Conservation (phyloP, 1,140 invertebrate genomes). For the Acromyrmex charruanus region DNA sequence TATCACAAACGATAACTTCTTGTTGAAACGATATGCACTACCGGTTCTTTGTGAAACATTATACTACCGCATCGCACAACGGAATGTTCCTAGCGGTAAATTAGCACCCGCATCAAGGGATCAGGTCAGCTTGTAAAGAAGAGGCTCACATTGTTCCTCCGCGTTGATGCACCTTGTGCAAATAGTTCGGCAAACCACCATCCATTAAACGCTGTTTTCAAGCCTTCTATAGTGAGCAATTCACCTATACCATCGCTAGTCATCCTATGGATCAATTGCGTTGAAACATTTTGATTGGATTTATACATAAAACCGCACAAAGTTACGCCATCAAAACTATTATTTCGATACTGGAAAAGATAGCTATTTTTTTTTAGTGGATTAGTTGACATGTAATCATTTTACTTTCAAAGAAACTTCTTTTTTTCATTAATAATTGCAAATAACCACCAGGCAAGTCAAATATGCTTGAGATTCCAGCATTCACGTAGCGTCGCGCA, state of each 20-base stretch:
- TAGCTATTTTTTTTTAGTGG: neutral
- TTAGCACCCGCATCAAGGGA: slow-evolving; percentile 49
- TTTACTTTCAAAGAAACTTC: neutral
- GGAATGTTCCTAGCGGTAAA: slow-evolving; percentile 59
- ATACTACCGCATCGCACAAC: slow-evolving; percentile 19
- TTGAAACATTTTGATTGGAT: slow-evolving; percentile 7
- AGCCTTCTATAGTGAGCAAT: neutral
- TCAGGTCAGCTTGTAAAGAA: slow-evolving; percentile 45
- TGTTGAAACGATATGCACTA: slow-evolving; percentile 7
- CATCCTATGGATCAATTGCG: neutral
- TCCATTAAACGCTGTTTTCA: slow-evolving; percentile 73
- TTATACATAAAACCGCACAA: neutral
- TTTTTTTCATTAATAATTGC: neutral
- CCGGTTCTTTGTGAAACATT: slow-evolving; percentile 14
- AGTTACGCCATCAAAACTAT: neutral
- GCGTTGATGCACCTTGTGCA: slow-evolving; percentile 58
- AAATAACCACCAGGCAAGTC: neutral
- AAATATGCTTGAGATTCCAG: slow-evolving; percentile 19
- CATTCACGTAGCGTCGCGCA: slow-evolving; percentile 36
- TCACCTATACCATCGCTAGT: neutral
- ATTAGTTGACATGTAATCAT: neutral
- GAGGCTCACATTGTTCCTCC: slow-evolving; percentile 56
- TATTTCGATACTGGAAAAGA: neutral
- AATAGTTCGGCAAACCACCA: slow-evolving; percentile 68
- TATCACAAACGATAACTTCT: neutral